Evolutionary conservation across 2,888 invertebrate species (phyloP), one percentile per base, ranked within the genome.

Genomic region (Leucophenga montana): DNA sequence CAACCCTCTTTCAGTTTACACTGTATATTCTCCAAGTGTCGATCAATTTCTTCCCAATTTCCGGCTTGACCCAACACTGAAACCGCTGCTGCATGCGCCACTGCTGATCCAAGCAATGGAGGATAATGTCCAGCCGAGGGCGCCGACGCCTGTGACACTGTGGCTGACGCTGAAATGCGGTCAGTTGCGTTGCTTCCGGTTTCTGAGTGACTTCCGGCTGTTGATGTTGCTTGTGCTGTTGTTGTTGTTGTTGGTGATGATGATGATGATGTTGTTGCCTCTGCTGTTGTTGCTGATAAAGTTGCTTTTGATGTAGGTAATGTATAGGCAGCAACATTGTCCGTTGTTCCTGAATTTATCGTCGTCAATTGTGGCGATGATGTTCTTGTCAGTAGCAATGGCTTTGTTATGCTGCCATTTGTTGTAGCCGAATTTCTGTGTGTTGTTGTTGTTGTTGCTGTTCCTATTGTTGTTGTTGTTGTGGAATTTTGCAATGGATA

Each of bases 1-100:
- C 94, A 95, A 71, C 94, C 94, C 73, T 92, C 91, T 85, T 93
- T 92, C 73, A 93, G 88, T 78, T 91, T 91, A 14, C 90, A 90
- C 79, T 92, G 92, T 62, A 92, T 86, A 73, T 89, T 89, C 84
- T 92, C 92, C 85, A 92, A 82, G 74, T 88, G 85, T 68, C 85
- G 84, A 76, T 84, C 87, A 73, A 86, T 82, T 83, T 88, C 87
- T 76, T 82, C 81, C 86, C 88, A 87, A 83, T 85, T 86, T 78
- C 78, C 83, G 72, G 73, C 66, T 65, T 46, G 66, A 53, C 68
- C 69, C 66, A 73, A 66, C 53, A 78, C 61, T 73, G 78, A 77
- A 68, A 77, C 65, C 74, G 75, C 75, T 70, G 74, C 73, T 57
- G 77, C 75, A 54, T 71, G 71, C 53, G 66, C 66, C 59, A 77